Conservation (phyloP, 1,140 invertebrate species). For the Heterodera schachtii region DNA sequence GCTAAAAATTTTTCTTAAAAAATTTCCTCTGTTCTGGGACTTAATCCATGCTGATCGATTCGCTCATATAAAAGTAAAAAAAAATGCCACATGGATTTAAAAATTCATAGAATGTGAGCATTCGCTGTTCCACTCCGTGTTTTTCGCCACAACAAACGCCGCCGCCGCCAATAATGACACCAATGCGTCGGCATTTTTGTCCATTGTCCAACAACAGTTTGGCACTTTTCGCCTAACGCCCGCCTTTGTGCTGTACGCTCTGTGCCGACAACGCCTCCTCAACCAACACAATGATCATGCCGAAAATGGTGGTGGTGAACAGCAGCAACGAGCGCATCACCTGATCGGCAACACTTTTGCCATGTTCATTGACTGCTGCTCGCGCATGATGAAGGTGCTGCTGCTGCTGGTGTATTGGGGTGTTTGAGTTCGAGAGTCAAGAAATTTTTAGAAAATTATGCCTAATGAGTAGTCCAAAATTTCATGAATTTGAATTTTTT, state of each 20-base stretch:
- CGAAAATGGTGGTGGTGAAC: background rate
- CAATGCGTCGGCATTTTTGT: background rate
- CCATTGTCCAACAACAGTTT: background rate
- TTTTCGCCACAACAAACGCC: background rate
- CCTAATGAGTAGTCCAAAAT: too few species aligned
- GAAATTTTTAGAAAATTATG: too few species aligned
- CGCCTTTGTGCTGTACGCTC: constrained; percentile 59
- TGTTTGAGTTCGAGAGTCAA: too few species aligned
- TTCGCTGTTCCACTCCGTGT: background rate
- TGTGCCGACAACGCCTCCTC: constrained; percentile 49
- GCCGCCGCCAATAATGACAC: background rate
- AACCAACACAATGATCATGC: background rate
- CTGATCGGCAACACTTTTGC: constrained; percentile 28
- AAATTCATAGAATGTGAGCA: background rate
- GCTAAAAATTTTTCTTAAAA: too few species aligned
- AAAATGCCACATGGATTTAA: too few species aligned
- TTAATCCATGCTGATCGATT: too few species aligned
- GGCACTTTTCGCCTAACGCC: constrained; percentile 45
- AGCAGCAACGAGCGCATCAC: background rate
- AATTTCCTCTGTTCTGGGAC: too few species aligned
- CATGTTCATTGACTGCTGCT: constrained; percentile 41
- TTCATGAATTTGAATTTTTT: too few species aligned
- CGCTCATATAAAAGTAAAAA: too few species aligned
- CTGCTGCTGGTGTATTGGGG: background rate
- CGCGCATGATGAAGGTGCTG: constrained; percentile 35